These are phyloP conservation scores for Hemibagrus wyckioides DNA, from an alignment of 2,113 vertebrate species.

Conservation along the genomic window DNA sequence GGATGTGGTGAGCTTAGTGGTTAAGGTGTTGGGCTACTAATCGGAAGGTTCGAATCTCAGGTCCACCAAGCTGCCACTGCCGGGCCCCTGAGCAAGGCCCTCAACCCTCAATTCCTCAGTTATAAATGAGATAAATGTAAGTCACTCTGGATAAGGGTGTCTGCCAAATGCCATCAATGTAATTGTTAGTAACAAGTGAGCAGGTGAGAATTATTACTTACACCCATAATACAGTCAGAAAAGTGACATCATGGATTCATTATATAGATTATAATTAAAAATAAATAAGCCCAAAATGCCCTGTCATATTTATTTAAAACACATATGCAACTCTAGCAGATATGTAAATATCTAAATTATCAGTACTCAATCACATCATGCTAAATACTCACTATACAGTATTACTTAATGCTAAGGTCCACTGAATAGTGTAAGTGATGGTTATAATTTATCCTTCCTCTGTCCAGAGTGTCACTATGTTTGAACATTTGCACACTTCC, in stretches of 20 bases:
- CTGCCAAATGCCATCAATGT: too few species aligned
- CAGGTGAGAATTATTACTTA: not conserved
- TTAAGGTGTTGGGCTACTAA: too few species aligned
- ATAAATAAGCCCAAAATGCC: not conserved
- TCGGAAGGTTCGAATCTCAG: too few species aligned
- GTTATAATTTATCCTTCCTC: not conserved
- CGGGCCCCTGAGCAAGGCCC: too few species aligned
- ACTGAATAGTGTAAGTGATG: not conserved
- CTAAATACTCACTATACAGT: not conserved
- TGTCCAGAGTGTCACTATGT: not conserved
- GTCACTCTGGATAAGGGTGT: too few species aligned
- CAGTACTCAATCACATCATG: not conserved
- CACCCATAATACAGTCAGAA: not conserved
- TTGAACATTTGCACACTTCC: not conserved
- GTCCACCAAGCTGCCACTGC: too few species aligned
- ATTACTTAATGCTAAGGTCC: not conserved
- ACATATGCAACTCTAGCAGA: not conserved
- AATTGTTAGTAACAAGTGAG: not conserved
- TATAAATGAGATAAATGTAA: too few species aligned
- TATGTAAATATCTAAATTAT: not conserved
- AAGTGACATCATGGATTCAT: not conserved
- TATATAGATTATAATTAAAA: not conserved
- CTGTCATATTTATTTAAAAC: not conserved
- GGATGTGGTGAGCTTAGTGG: too few species aligned
- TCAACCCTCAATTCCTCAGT: too few species aligned